Percentiles rank a stretch among this genome's conserved stretches.
Evolutionary conservation across 35 echinoderm and acorn worm species (phyloP).

Genomic region (Holothuria glaberrima): DNA sequence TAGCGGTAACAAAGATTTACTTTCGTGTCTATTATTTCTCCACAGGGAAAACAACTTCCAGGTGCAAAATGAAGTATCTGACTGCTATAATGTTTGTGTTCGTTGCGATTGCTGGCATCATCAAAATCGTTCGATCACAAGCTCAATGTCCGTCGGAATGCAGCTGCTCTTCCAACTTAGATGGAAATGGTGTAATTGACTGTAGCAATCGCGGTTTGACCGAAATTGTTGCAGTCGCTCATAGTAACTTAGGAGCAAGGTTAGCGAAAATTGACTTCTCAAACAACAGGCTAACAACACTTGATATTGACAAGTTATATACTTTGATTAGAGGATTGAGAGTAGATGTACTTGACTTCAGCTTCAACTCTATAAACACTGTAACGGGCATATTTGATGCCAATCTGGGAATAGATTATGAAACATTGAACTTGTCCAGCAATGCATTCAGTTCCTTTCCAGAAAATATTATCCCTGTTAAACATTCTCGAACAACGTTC

Average conservation of each 20-base stretch:
- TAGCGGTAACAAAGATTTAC: too few species aligned
- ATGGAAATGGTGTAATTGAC: neutral
- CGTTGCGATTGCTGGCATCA: neutral
- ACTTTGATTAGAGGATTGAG: neutral
- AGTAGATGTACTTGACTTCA: constrained; percentile 31
- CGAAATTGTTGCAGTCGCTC: neutral
- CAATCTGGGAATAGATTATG: neutral
- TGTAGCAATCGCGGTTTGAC: constrained; percentile 21
- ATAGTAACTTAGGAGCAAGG: neutral
- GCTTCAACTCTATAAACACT: neutral
- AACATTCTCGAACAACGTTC: neutral
- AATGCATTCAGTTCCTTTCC: constrained; percentile 23
- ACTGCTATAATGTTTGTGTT: too few species aligned
- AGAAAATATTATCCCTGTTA: neutral
- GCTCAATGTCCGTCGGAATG: neutral
- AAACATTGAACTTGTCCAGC: neutral
- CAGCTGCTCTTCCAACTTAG: neutral
- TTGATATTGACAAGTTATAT: constrained; percentile 11
- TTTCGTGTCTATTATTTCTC: too few species aligned
- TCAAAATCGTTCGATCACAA: neutral
- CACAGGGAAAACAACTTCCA: too few species aligned
- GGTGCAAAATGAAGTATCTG: too few species aligned
- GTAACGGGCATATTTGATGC: constrained; percentile 5
- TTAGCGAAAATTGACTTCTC: constrained; percentile 21
- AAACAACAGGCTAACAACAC: constrained; percentile 3